Base-by-base conservation (phyloP, 1,140 invertebrate genomes). In the Drosophila lini region DNA sequence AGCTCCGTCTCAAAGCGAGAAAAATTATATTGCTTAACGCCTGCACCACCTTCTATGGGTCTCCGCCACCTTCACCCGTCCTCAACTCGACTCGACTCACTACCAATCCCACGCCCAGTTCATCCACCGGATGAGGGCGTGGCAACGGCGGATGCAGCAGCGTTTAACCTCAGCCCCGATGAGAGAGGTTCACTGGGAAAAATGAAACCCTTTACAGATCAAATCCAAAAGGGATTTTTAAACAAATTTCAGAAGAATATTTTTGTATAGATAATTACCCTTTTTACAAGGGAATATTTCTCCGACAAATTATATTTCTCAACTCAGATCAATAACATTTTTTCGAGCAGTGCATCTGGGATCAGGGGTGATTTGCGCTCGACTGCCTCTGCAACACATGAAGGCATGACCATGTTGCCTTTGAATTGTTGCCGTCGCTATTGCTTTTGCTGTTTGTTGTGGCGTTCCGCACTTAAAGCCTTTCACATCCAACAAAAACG, bases 1-100 rank as follows among this genome's bases (percentile, higher is more conserved):
- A 90, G 75, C 85, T 90, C 53, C 79, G 74, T 50, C 81, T 78
- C 81, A 90, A 90, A 82, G 76, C 70, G 73, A 80, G 79, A 78
- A 76, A 82, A 82, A 82, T 82, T 78, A 82, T 78, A 82, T 82
- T 74, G 80, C 80, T 82, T 81, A 63, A 81, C 79, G 79, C 79
- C 78, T 63, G 67, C 61, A 69, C 36, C 52, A 59, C 42, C 42
- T 31, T 11, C 40, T 19, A 25, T 19, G 47, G 3, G 45, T 8
- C 10, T 38, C 8, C 10, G 3, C 47, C 19, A 15, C 25, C 44
- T 3, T 6, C 47, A 10, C 32, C 34, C 32, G 15, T 19, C 25
- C 25, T 25, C 28, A 11, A 36, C 56, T 16, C 56, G 5, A 42
- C 41, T 16, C 56, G 5, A 42, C 41, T 67, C 36, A 34, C 38